Base-by-base conservation (phyloP, 2,797 vertebrate genomes). In the Sylvia borin region DNA sequence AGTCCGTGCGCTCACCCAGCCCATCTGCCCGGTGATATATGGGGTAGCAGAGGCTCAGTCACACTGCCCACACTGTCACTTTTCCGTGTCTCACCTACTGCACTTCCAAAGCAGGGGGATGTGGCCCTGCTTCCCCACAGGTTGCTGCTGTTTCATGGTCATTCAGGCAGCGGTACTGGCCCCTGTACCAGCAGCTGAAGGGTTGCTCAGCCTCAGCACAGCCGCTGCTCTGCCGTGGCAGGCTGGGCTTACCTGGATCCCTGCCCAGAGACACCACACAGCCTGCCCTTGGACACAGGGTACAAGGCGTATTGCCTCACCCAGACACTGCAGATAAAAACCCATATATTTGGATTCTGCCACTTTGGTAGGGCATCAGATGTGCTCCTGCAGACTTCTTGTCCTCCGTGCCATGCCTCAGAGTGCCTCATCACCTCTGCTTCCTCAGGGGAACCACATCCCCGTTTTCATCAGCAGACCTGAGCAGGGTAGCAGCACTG, bases 171-270 rank as follows among this genome's bases (percentile, higher is more conserved):
- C 15, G 10, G 5, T 21, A 8, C 22, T 74, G 0, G 0, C 17
- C 55, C 32, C 9, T 0, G 0, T 48, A 43, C 31, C 1, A 3
- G 61, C 60, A 62, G 32, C 48, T 51, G 61, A 64, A 62, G n/a
- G 20, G 55, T 57, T 91, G 53, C 48, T 66, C 48, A 26, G 43
- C n/a, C 55, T 21, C 0, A 11, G 9, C 4, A 2, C 1, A 0
- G n/a, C 32, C 0, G 0, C 17, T 25, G 50, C 40, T 91, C 18
- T 83, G 74, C 70, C 0, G 0, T n/a, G 42, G 34, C 73, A 47
- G 76, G 34, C 73, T 6, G 10, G 40, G 40, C 22, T 82, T 45
- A 42, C 17, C 71, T 45, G 31, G 26, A 4, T 22, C 73, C 8
- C 58, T 29, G 74, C 38, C 47, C 47, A 27, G 31, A 24, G 9